Evolutionary conservation across 2,113 vertebrate genomes (phyloP), one percentile per base, ranked within the genome.

Genomic region (Numida meleagris): DNA sequence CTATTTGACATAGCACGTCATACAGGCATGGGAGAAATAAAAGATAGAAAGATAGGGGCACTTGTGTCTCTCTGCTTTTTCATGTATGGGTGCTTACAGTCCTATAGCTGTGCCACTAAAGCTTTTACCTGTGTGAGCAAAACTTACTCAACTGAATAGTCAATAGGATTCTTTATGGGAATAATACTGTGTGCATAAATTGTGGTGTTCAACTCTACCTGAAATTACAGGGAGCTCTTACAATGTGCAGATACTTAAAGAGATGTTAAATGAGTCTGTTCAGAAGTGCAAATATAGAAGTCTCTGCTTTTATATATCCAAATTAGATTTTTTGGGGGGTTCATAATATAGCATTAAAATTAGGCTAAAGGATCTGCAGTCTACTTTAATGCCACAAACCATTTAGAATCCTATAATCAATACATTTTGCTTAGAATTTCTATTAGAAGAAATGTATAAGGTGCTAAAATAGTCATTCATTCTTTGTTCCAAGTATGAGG

Each of bases 401-500:
- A 50, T 82, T 91, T 86, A 82, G 23, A 42, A 67, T 92, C 62
- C 61, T 80, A 51, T 48, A 93, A 88, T 96, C 91, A 91, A 90
- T 89, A 91, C 48, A 95, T 71, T 95, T 96, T 91, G 59, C 95
- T 96, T 78, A 87, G 93, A 90, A 94, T 97, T 97, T 97, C 95
- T 96, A 75, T 96, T 94, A 93, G 89, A 81, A 96, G 85, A 63
- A 96, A 94, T 74, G 74, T 90, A 95, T 96, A 96, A 92, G 92
- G 95, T 96, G 93, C 90, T 97, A 94, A 96, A 97, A 96, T 97
- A 97, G 95, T 95, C 55, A 96, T 96, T 97, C 96, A 93, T 96
- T 98, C 97, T 97, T 96, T 95, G 93, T 86, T 81, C 65, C 51
- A 96, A 82, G 63, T 86, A 91, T 94, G 88, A 95, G 95, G 93